phyloP scores from a whole-genome alignment of 2,888 invertebrate species.

The Brachylomia viminalis region DNA sequence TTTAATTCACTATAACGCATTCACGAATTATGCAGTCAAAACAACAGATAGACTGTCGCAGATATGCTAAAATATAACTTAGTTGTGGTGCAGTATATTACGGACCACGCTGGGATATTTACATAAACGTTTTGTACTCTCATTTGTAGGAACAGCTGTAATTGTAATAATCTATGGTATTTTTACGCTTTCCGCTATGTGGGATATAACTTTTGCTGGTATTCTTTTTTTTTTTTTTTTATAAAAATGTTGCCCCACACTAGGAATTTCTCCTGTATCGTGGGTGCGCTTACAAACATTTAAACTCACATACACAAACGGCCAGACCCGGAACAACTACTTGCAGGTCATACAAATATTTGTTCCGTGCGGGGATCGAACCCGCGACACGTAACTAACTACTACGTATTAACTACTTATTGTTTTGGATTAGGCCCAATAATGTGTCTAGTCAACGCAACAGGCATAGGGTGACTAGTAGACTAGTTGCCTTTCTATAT shows the following conservation, averaged over 20 bases:
- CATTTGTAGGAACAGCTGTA: constrained; percentile 38
- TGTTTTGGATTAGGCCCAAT: constrained; percentile 35
- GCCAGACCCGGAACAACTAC: no score
- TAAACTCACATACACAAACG: no score
- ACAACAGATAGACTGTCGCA: constrained; percentile 62
- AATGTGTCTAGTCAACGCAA: background rate
- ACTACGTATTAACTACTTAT: background rate
- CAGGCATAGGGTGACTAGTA: background rate
- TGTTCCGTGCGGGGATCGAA: no score
- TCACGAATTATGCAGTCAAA: constrained; percentile 75
- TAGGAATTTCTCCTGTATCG: no score
- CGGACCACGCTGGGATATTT: constrained; percentile 33
- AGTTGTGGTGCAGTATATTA: constrained; percentile 54
- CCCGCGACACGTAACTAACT: no score
- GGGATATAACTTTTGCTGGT: background rate
- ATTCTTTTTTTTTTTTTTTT: no score
- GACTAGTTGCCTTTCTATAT: background rate
- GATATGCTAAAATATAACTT: constrained; percentile 60
- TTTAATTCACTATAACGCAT: constrained; percentile 79
- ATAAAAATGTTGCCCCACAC: no score
- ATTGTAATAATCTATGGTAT: constrained; percentile 26
- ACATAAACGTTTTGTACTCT: constrained; percentile 44
- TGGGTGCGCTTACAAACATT: no score
- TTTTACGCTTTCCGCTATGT: background rate
- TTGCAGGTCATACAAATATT: no score